These are phyloP conservation scores for Sphenopsis melanotis DNA, from an alignment of 2,797 vertebrate species.

Conservation along the genomic window DNA sequence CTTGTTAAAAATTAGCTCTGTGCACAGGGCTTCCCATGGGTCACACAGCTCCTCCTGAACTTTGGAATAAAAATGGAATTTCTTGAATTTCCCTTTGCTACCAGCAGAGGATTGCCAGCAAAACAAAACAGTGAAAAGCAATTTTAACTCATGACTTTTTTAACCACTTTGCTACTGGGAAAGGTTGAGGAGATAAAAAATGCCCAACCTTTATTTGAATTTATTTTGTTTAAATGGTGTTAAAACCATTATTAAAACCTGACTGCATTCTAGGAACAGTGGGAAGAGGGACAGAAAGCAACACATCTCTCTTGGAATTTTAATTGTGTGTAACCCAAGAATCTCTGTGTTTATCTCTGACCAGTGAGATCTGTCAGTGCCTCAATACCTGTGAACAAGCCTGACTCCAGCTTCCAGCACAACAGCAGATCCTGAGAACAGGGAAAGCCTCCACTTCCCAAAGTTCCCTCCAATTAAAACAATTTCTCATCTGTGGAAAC, in stretches of 20 bases:
- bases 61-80: not conserved
- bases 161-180: not conserved
- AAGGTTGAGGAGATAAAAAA: not conserved
- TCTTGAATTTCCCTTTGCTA: not conserved
- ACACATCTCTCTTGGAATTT: not conserved
- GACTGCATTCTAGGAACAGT: not conserved
- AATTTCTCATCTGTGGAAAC: not conserved
- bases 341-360: not conserved
- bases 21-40: not conserved
- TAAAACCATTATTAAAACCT: not conserved
- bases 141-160: not conserved
- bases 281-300: not conserved
- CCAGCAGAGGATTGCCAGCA: not conserved
- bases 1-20: conserved; percentile 19
- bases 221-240: not conserved
- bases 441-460: not conserved
- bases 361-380: not conserved
- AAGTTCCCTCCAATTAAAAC: not conserved
- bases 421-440: not conserved
- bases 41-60: not conserved
- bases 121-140: not conserved
- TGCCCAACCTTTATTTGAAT: not conserved
- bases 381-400: not conserved
- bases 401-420: not conserved
- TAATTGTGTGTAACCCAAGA: not conserved